Evolutionary conservation across 2,797 vertebrate species (phyloP), one percentile per base, ranked within the genome.

Genomic region (Hippocampus kuda): DNA sequence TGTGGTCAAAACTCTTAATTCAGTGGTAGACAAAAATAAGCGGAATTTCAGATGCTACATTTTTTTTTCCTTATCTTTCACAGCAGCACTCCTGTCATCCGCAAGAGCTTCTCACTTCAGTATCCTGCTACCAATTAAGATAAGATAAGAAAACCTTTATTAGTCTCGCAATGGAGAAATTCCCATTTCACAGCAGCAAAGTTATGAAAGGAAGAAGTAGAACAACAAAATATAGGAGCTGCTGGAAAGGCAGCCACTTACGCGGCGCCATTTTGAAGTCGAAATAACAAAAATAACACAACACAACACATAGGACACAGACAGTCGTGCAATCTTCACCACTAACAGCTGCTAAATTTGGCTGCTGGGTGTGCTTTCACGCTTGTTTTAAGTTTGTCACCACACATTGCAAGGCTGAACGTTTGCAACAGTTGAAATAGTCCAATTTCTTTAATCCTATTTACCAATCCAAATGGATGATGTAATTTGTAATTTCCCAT

Each of bases 361-460:
- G 27, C 69, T 70, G 64, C 71, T 72, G 75, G 68, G 70, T 54
- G 5, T 4, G 75, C 78, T 69, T 69, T 48, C 70, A 67, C 20
- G 54, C 27, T 67, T 56, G 69, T 77, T 72, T 69, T 44, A 54
- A 57, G 70, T 73, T 66, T 72, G 68, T 74, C 64, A 22, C 69
- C 41, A n/a, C 73, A 70, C 60, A 51, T 49, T 68, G 69, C 24
- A 41, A 70, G 72, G 80, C 71, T 72, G 71, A 76, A 75, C 68
- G 73, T 71, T 65, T 68, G 77, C 77, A 79, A 84, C 72, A 83
- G 84, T 81, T 59, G 51, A 70, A 71, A 77, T 11, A 72, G 73
- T 80, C 80, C 79, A 83, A 83, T 84, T 84, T 80, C 64, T 72
- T 68, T 81, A 87, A 87, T 85, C 85, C 84, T 75, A 73, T 86